Conservation (phyloP, 2,113 vertebrate species). For the Carassius gibelio region DNA sequence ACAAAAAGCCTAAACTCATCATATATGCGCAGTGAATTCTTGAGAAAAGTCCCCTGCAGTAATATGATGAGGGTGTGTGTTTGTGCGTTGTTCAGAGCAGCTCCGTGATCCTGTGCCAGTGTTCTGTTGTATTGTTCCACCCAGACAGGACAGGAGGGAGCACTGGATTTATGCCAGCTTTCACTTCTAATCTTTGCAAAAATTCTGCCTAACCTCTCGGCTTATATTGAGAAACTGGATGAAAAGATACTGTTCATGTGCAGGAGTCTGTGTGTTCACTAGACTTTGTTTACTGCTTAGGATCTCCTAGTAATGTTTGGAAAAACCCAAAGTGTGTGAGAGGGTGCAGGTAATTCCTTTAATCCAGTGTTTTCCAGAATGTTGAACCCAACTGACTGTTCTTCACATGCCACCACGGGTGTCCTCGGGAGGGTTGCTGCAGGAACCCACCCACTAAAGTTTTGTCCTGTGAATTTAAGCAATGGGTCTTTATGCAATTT, state of each 20-base stretch:
- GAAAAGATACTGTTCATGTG: conserved; percentile 10
- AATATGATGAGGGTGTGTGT: conserved; percentile 36
- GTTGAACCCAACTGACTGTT: not conserved
- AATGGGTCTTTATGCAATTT: not conserved
- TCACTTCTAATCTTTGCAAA: conserved; percentile 47
- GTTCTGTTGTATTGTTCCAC: conserved; percentile 64
- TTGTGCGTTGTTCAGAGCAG: conserved; percentile 23
- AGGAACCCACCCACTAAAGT: not conserved
- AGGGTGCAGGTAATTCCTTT: conserved; percentile 10
- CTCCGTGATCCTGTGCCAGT: conserved; percentile 55
- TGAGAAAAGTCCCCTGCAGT: conserved; percentile 1
- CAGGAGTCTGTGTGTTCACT: conserved; percentile 32
- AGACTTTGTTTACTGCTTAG: not conserved
- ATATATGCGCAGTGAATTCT: not conserved
- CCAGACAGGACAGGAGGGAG: conserved; percentile 47
- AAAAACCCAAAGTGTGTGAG: not conserved
- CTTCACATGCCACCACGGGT: not conserved
- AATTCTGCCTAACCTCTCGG: conserved; percentile 28
- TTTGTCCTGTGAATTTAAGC: not conserved
- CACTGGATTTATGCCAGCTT: conserved; percentile 60
- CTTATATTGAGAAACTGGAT: conserved; percentile 25
- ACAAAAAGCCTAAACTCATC: not conserved
- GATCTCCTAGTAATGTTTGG: not conserved
- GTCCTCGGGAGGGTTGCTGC: not conserved
- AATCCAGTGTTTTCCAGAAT: not conserved